These are phyloP conservation scores for Elachura formosa DNA, from an alignment of 2,113 vertebrate genomes.

Conservation along the genomic window DNA sequence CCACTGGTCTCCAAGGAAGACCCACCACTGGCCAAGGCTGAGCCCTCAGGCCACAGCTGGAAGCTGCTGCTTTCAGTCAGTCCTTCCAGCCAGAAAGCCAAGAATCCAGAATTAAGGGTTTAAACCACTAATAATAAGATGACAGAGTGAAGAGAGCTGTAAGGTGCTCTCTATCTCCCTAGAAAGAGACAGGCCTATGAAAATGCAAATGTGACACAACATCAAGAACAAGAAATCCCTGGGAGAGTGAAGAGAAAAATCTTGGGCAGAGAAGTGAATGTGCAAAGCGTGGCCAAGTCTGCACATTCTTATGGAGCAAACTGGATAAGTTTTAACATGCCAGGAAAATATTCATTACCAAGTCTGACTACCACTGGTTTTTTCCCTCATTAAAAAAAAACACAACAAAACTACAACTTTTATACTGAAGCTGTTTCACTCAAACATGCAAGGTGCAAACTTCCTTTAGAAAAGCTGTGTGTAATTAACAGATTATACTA, in stretches of 20 bases:
- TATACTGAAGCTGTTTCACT: background rate
- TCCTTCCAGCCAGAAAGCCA: background rate
- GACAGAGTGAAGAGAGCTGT: background rate
- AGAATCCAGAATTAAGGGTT: background rate
- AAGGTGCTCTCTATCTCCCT: background rate
- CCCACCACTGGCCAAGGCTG: background rate
- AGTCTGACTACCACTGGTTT: background rate
- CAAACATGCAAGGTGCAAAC: background rate
- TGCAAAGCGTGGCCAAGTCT: background rate
- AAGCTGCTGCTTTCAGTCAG: background rate
- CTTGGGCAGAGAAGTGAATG: background rate
- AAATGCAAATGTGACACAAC: background rate
- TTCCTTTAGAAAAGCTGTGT: background rate
- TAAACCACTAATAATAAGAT: background rate
- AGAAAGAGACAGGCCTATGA: background rate
- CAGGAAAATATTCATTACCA: background rate
- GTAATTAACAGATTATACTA: background rate
- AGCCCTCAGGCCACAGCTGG: background rate
- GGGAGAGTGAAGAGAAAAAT: background rate
- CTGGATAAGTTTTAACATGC: background rate
- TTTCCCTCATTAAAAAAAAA: background rate
- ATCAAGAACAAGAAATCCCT: background rate
- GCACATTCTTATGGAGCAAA: background rate
- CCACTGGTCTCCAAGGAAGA: accelerated
- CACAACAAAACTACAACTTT: background rate